Conservation (phyloP, 2,888 invertebrate genomes). For the Calliopum simillimum region DNA sequence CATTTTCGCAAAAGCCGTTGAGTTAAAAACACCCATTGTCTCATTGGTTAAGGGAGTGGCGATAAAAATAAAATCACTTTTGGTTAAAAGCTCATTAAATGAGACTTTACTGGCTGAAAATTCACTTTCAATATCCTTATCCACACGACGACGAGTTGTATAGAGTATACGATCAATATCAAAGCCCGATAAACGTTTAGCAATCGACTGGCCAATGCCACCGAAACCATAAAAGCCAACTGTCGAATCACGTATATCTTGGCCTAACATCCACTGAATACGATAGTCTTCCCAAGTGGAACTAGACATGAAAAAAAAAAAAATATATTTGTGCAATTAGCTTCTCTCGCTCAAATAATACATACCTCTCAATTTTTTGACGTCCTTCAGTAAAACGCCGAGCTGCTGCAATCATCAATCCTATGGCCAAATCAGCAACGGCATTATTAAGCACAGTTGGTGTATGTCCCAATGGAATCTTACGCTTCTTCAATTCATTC, state of each 20-base stretch:
- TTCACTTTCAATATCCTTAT: slow-evolving; percentile 64
- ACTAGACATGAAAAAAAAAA: slow-evolving; percentile 54
- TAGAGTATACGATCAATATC: slow-evolving; percentile 80
- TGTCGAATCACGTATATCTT: slow-evolving; percentile 80
- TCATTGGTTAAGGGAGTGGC: slow-evolving; percentile 75
- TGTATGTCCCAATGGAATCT: slow-evolving; percentile 84
- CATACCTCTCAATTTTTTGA: slow-evolving; percentile 70
- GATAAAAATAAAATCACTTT: slow-evolving; percentile 80
- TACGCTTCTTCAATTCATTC: slow-evolving; percentile 75
- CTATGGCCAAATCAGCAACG: slow-evolving; percentile 86
- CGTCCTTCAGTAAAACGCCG: slow-evolving; percentile 84
- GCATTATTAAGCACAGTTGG: slow-evolving; percentile 80
- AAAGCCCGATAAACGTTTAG: slow-evolving; percentile 79
- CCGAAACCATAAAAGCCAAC: slow-evolving; percentile 90
- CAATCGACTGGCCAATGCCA: slow-evolving; percentile 80
- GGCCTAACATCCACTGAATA: slow-evolving; percentile 82
- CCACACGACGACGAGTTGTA: slow-evolving; percentile 75
- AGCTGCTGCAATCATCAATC: slow-evolving; percentile 80
- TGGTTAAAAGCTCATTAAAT: slow-evolving; percentile 73
- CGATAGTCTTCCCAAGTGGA: slow-evolving; percentile 77
- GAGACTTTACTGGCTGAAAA: slow-evolving; percentile 74
- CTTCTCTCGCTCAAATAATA: neutral
- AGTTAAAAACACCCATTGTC: slow-evolving; percentile 77
- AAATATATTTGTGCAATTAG: neutral
- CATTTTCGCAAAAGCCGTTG: slow-evolving; percentile 77